A percentile compares a stretch with the other conserved stretches of the same genome.
phyloP scores from a whole-genome alignment of 2,888 invertebrate genomes.

The Oithona nana region DNA sequence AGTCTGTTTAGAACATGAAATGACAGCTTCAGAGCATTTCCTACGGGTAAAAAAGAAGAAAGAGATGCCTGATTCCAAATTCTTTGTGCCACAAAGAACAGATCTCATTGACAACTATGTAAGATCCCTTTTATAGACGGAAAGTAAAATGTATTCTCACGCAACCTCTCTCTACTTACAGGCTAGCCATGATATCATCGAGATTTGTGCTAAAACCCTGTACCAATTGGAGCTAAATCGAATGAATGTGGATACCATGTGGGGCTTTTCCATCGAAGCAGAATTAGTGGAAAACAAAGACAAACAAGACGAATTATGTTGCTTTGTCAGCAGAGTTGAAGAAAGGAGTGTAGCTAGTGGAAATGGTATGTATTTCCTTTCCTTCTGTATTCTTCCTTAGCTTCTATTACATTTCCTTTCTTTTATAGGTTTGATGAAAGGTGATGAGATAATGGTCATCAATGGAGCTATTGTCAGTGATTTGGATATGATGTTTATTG shows the following conservation, averaged over 20 bases:
- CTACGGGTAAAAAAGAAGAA: constrained; percentile 80
- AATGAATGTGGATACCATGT: constrained; percentile 78
- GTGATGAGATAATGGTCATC: constrained; percentile 97
- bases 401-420: neutral
- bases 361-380: constrained; percentile 45
- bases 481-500: constrained; percentile 97
- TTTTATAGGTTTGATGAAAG: constrained; percentile 68
- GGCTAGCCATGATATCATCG: constrained; percentile 81
- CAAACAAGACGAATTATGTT: constrained; percentile 85
- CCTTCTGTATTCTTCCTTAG: neutral
- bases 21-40: constrained; percentile 87
- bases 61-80: constrained; percentile 88
- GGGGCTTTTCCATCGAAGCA: constrained; percentile 94
- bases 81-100: constrained; percentile 83
- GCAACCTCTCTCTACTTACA: constrained; percentile 28
- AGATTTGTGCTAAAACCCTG: constrained; percentile 87
- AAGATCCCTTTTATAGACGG: constrained; percentile 36
- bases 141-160: neutral
- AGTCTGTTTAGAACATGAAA: constrained; percentile 73
- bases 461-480: constrained; percentile 94
- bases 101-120: constrained; percentile 89
- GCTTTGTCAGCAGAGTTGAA: constrained; percentile 87
- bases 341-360: constrained; percentile 89
- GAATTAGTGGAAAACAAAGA: constrained; percentile 90
- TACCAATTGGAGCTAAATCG: constrained; percentile 88